Percentiles rank a stretch among this genome's conserved stretches.
phyloP scores from a whole-genome alignment of 2,797 vertebrate species.

The Anomalospiza imberbis region DNA sequence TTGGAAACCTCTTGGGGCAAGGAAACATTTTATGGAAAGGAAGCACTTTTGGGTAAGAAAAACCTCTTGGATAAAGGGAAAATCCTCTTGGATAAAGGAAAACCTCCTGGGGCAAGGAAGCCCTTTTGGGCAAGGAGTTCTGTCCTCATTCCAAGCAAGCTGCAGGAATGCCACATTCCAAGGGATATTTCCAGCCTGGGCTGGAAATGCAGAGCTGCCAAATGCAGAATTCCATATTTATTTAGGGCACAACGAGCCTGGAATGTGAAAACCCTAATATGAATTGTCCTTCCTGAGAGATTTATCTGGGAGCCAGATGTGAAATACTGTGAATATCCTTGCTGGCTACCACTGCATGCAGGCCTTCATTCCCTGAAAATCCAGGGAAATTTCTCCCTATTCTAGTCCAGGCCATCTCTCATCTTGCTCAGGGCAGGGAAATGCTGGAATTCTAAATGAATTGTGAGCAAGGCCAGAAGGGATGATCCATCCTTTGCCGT shows the following conservation, averaged over 20 bases:
- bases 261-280: fast-evolving
- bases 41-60: background rate
- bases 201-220: background rate
- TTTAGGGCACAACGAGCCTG: fast-evolving
- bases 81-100: background rate
- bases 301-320: background rate
- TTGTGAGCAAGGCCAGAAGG: background rate
- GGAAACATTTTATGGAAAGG: background rate
- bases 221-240: background rate
- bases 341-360: background rate
- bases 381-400: background rate
- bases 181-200: fast-evolving
- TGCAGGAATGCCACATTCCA: background rate
- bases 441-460: background rate
- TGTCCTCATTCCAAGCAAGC: background rate
- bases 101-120: background rate
- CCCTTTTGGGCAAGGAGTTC: background rate
- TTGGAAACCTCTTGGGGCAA: background rate
- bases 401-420: background rate
- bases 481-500: background rate
- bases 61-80: background rate
- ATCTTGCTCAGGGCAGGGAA: background rate
- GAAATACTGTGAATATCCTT: background rate
- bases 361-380: background rate
- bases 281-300: fast-evolving